A percentile compares a stretch with the other conserved stretches of the same genome.
phyloP scores from a whole-genome alignment of 2,888 invertebrate genomes.

The Brachylomia viminalis region DNA sequence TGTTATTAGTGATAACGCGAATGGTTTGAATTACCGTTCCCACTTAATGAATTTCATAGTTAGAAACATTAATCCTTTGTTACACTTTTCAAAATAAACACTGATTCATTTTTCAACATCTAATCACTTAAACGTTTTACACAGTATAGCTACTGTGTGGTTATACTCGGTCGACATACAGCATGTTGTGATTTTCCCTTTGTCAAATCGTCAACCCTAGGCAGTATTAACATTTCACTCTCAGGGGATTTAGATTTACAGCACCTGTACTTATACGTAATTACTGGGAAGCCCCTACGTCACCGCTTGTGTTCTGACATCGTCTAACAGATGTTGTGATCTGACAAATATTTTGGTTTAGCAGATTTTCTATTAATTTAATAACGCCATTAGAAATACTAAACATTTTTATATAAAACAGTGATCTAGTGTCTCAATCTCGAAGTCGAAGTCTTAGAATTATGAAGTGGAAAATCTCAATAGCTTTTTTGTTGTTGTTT shows the following conservation, averaged over 20 bases:
- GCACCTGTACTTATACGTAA: slow-evolving; percentile 52
- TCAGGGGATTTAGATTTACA: slow-evolving; percentile 72
- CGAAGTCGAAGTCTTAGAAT: background rate
- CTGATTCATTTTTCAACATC: background rate
- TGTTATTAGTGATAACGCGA: background rate
- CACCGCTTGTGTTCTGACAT: slow-evolving; percentile 20
- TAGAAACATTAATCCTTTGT: background rate
- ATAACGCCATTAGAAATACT: background rate
- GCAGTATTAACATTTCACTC: slow-evolving; percentile 78
- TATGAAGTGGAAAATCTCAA: background rate
- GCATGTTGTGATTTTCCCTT: slow-evolving; percentile 46
- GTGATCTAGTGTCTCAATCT: background rate
- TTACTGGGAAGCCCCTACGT: slow-evolving; percentile 35
- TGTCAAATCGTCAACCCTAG: slow-evolving; percentile 74
- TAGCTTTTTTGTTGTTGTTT: background rate
- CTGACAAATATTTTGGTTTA: slow-evolving; percentile 9
- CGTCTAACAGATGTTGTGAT: slow-evolving; percentile 7
- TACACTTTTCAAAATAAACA: background rate
- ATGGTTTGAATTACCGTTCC: background rate
- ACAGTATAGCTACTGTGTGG: background rate
- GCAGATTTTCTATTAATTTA: background rate
- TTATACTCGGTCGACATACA: background rate
- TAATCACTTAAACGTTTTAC: background rate
- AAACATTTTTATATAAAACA: background rate
- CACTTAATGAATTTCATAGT: background rate